These are phyloP conservation scores for Protomyctophum bolini DNA, from an alignment of 2,113 vertebrate genomes.

Conservation along the genomic window DNA sequence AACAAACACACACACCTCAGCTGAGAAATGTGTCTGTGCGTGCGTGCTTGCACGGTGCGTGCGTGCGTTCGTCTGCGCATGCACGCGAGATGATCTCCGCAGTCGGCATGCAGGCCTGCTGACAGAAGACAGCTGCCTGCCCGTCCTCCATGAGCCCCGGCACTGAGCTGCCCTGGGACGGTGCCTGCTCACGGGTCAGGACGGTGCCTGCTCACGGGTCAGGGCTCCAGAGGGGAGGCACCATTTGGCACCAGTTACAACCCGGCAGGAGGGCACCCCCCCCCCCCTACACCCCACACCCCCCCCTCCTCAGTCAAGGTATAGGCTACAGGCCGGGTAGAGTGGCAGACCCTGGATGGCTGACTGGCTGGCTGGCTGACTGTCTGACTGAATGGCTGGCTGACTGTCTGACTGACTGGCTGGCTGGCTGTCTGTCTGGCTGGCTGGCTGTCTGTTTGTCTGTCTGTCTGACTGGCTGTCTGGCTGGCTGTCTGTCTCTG, in stretches of 20 bases:
- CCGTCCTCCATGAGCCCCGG: slow-evolving; percentile 71
- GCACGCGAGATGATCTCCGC: slow-evolving; percentile 37
- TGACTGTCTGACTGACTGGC: too few relatives aligned
- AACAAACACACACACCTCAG: background rate
- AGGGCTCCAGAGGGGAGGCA: slow-evolving; percentile 72
- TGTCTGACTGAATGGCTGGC: slow-evolving; percentile 32
- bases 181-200: slow-evolving; percentile 72
- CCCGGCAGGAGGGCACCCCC: slow-evolving; percentile 64
- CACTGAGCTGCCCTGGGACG: slow-evolving; percentile 73
- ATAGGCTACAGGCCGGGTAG: slow-evolving; percentile 33
- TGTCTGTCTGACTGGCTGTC: too few relatives aligned
- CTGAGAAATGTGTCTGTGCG: too few relatives aligned
- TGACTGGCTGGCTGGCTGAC: slow-evolving; percentile 45
- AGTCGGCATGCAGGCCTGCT: slow-evolving; percentile 47
- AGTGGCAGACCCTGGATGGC: slow-evolving; percentile 37
- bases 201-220: slow-evolving; percentile 71
- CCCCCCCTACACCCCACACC: too few relatives aligned
- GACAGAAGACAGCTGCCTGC: slow-evolving; percentile 82
- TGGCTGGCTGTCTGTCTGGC: too few relatives aligned
- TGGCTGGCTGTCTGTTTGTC: too few relatives aligned
- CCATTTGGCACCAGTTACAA: slow-evolving; percentile 81
- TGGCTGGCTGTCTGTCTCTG: too few relatives aligned
- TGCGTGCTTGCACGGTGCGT: background rate
- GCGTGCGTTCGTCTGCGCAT: slow-evolving; percentile 3
- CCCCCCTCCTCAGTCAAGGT: slow-evolving; percentile 65